A percentile compares a stretch with the other conserved stretches of the same genome.
These are phyloP conservation scores for Ariolimax columbianus DNA, from an alignment of 2,888 invertebrate species.

Conservation along the genomic window DNA sequence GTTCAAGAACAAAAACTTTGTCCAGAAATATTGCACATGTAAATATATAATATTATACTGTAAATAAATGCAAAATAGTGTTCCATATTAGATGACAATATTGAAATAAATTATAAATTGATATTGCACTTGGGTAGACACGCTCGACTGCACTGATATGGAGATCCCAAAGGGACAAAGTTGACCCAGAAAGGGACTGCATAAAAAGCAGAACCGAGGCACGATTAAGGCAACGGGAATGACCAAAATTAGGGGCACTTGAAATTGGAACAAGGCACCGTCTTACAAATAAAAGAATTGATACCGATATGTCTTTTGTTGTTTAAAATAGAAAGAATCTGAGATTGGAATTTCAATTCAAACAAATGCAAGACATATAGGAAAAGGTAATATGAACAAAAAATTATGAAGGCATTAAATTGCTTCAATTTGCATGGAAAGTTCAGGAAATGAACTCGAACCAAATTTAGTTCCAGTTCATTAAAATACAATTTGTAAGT, in stretches of 20 bases:
- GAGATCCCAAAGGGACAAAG: background rate
- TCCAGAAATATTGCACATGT: background rate
- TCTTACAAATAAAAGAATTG: background rate
- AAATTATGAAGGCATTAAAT: no score
- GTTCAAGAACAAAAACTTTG: background rate
- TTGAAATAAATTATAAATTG: background rate
- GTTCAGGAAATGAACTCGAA: no score
- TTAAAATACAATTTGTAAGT: background rate
- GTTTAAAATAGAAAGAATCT: no score
- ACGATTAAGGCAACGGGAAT: conserved; percentile 41
- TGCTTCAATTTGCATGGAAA: no score
- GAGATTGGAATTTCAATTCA: background rate
- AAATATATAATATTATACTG: background rate
- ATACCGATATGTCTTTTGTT: background rate
- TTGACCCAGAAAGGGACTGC: background rate
- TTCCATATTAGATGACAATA: background rate
- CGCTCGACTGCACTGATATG: conserved; percentile 7
- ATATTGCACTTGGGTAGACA: conserved; percentile 37
- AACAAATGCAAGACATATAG: no score
- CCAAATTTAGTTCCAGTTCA: no score
- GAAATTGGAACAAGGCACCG: conserved; percentile 20
- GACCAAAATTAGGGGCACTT: conserved; percentile 22
- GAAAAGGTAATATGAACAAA: no score
- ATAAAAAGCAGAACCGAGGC: background rate
- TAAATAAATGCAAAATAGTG: background rate